Percentiles rank a stretch among this genome's conserved stretches.
Evolutionary conservation across 2,888 invertebrate species (phyloP).

Genomic region (Pristionchus entomophagus): DNA sequence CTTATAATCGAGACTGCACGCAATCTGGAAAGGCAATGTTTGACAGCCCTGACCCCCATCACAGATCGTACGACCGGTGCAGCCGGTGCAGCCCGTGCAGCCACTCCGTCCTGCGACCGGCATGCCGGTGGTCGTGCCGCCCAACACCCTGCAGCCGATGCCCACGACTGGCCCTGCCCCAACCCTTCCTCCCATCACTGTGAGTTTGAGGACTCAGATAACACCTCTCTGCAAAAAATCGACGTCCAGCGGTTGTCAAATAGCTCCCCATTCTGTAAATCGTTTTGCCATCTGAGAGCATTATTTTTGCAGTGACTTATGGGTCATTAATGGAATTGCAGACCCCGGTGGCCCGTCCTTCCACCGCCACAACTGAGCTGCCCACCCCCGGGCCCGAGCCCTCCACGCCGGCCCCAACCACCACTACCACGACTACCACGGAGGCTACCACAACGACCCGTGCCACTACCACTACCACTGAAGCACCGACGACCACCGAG

Average conservation of each 20-base stretch:
- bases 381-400: constrained; percentile 43
- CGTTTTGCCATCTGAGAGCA: neutral
- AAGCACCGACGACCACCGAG: neutral
- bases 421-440: constrained; percentile 15
- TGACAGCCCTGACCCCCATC: too few species aligned
- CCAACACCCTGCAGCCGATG: constrained; percentile 24
- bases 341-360: neutral
- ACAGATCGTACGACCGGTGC: constrained; percentile 8
- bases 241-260: too few species aligned
- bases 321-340: neutral
- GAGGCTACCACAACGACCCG: neutral
- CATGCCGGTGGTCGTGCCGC: constrained; percentile 16
- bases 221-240: too few species aligned
- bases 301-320: neutral
- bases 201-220: too few species aligned
- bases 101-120: neutral
- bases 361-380: neutral
- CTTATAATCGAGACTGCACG: too few species aligned
- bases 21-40: too few species aligned
- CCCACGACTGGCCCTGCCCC: neutral
- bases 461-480: neutral
- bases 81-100: constrained; percentile 24
- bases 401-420: neutral
- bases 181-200: neutral
- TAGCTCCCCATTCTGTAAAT: neutral